A percentile compares a stretch with the other conserved stretches of the same genome.
These are phyloP conservation scores for Gopherus evgoodei DNA, from an alignment of 2,113 vertebrate species.

Conservation along the genomic window DNA sequence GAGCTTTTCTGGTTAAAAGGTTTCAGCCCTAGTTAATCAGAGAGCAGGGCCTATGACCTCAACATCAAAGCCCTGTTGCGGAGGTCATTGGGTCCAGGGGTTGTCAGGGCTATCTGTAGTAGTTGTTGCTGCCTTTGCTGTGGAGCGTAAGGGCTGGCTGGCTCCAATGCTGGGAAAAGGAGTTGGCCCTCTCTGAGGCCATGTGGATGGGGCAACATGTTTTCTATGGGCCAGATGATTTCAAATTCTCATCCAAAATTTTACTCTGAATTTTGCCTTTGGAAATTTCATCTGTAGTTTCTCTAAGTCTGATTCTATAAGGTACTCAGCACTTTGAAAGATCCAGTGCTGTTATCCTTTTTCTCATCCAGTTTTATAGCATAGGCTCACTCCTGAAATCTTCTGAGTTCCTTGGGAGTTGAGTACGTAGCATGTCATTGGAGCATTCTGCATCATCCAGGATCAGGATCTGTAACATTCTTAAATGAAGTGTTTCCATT, in stretches of 20 bases:
- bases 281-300: not conserved
- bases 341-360: not conserved
- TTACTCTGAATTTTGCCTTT: not conserved
- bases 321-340: not conserved
- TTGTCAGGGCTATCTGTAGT: not conserved
- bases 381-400: not conserved
- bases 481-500: not conserved
- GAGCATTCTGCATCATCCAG: not conserved
- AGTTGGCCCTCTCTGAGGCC: not conserved
- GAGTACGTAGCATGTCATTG: not conserved
- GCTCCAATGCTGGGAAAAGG: not conserved
- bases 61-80: not conserved
- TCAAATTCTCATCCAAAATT: not conserved
- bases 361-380: not conserved
- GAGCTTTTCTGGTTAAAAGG: not conserved
- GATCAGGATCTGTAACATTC: not conserved
- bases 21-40: not conserved
- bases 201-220: not conserved
- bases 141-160: not conserved
- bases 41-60: not conserved
- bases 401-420: not conserved
- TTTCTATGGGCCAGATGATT: not conserved
- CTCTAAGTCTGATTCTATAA: not conserved
- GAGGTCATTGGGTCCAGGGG: not conserved
- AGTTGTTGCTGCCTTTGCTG: too few relatives aligned